Base-by-base conservation (phyloP, 35 echinoderm and acorn worm genomes). In the Apostichopus japonicus region DNA sequence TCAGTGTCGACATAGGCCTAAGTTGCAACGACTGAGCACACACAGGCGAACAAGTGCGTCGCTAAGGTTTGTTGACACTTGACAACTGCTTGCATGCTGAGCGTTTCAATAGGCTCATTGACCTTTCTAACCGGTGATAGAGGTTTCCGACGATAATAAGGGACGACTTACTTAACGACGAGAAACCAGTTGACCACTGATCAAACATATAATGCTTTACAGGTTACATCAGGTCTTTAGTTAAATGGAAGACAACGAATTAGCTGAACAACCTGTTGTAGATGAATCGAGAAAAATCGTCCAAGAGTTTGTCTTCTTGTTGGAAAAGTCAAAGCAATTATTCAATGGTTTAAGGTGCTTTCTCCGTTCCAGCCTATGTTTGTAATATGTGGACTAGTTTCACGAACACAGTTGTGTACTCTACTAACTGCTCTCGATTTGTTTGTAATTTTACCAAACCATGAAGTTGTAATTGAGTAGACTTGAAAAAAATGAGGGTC, bases 251-350 rank as follows among this genome's bases (percentile, higher is more conserved):
- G 53, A n/a, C 4, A 84, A 92, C 23, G 80, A 54, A 4, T 83
- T 88, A 56, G 59, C 10, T 0, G 94, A 95, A 53, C 72, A 89
- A 72, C 63, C 87, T 78, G 77, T 96, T 79, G 53, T 92, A 11
- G 97, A 96, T 63, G 97, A 98, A 22, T 94, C 95, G n/a, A 91
- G 94, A 19, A 98, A 96, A 84, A 83, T 94, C 63, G 97, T 98
- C 2, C 97, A 98, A 91, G 97, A 98, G 88, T 98, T 98, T 82
- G 93, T 91, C 65, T 98, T 96, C 54, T 87, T 98, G 44, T 94
- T 96, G 16, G 97, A 98, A 90, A 98, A 98, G 88, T 98, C 97
- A 25, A 98, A 98, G 58, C 97, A 98, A 87, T 82, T 98, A 6
- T 98, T 98, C 55, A 98, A 96, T 93, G 97, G 97, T 19, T 79